phyloP scores from a whole-genome alignment of 2,888 invertebrate species.

The Mythimna loreyi region DNA sequence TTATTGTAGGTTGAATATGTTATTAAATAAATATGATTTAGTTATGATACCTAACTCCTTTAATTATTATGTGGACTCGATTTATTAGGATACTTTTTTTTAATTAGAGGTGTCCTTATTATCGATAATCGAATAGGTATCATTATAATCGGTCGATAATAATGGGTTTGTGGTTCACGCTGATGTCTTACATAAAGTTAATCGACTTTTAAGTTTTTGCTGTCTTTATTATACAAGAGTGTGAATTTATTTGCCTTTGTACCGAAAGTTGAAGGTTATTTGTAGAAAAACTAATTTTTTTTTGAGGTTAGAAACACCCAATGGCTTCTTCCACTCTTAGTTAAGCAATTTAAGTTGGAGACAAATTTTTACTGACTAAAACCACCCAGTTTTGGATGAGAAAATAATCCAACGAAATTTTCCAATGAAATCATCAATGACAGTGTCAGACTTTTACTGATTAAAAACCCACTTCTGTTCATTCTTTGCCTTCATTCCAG shows the following conservation, averaged over 20 bases:
- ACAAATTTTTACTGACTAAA: too few species aligned
- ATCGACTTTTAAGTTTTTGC: slow-evolving; percentile 22
- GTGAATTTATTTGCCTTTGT: slow-evolving; percentile 5
- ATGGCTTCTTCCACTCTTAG: too few species aligned
- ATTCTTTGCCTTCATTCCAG: too few species aligned
- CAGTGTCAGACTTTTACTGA: too few species aligned
- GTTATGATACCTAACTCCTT: slow-evolving; percentile 12
- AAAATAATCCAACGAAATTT: too few species aligned
- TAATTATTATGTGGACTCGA: slow-evolving; percentile 41
- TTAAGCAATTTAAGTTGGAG: too few species aligned
- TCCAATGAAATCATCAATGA: too few species aligned
- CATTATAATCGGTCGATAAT: slow-evolving; percentile 26
- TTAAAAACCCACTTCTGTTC: too few species aligned
- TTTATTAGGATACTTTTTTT: slow-evolving; percentile 35
- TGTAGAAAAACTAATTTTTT: neutral
- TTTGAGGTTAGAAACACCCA: too few species aligned
- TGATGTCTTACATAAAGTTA: slow-evolving; percentile 9
- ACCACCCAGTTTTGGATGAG: too few species aligned
- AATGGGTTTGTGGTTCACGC: slow-evolving; percentile 30
- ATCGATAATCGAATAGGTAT: slow-evolving; percentile 42
- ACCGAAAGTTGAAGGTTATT: slow-evolving; percentile 14
- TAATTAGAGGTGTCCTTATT: slow-evolving; percentile 16
- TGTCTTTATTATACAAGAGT: neutral
- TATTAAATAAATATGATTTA: slow-evolving; percentile 40
- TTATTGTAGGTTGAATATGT: slow-evolving; percentile 31